Conservation (phyloP, 1,140 invertebrate genomes). For the Uloborus diversus region DNA sequence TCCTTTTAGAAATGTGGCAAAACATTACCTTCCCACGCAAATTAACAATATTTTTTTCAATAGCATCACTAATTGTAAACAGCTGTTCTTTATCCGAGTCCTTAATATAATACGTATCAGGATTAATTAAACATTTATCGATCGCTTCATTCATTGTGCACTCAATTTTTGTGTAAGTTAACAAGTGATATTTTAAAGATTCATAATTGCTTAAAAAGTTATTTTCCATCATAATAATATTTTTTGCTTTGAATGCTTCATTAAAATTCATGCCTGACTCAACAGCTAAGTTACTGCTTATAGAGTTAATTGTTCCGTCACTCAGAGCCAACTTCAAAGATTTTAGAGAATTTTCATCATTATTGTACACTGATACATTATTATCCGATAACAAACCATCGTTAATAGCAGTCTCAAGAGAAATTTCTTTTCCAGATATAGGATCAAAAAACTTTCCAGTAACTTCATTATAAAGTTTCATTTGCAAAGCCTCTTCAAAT, state of each 20-base stretch:
- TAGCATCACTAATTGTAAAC: constrained; percentile 75
- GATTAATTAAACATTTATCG: constrained; percentile 77
- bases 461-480: constrained; percentile 78
- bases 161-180: constrained; percentile 76
- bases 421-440: constrained; percentile 74
- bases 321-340: constrained; percentile 78
- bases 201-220: constrained; percentile 76
- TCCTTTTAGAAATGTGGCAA: constrained; percentile 73
- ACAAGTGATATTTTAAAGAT: constrained; percentile 69
- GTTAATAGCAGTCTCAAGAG: constrained; percentile 77
- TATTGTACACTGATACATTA: constrained; percentile 80
- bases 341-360: constrained; percentile 75
- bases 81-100: constrained; percentile 75
- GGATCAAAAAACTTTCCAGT: constrained; percentile 84
- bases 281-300: constrained; percentile 80
- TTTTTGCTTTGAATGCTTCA: constrained; percentile 74
- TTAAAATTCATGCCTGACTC: constrained; percentile 79
- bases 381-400: constrained; percentile 78
- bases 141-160: constrained; percentile 75
- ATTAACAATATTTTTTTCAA: constrained; percentile 78
- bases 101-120: constrained; percentile 76
- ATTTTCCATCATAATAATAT: constrained; percentile 77
- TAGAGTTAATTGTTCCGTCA: constrained; percentile 80
- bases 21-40: constrained; percentile 73
- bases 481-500: constrained; percentile 80